Evolutionary conservation across 2,113 vertebrate genomes (phyloP), one percentile per base, ranked within the genome.

Genomic region (Riparia riparia): DNA sequence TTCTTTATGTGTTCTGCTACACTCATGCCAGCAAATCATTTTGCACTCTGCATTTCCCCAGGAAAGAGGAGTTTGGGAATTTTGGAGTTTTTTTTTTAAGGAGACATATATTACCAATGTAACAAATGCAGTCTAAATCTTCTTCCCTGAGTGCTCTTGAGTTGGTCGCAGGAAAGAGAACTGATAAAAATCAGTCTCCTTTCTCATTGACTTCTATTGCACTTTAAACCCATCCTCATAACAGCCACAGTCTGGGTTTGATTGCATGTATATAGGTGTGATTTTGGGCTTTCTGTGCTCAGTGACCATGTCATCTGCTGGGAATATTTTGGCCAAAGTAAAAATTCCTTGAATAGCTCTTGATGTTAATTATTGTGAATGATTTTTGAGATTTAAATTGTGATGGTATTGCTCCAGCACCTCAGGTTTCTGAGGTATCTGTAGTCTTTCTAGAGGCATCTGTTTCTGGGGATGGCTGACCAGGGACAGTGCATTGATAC

Each of bases 231-330:
- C 28, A 18, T 57, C 22, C 17, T 28, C 32, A 13, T 11, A 57
- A 34, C 9, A 66, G 41, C 65, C 51, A 5, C 26, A 28, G n/a
- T 29, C 29, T 56, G 45, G 12, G 6, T 49, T 82, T 65, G 26
- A 6, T 5, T 45, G 12, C 18, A 5, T 5, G 6, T 54, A 4
- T 4, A 1, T 4, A 24, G 19, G 42, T 1, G 4, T 58, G 42
- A 44, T 65, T 85, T 78, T 10, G 47, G 22, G 17, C 14, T 68
- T 68, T 25, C 17, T 82, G 22, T 45, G 34, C 20, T 68, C 26
- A 47, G 15, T 64, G 57, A 63, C 29, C 9, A 0, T 42, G 39
- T 39, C 32, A 54, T 9, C 63, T 71, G 9, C 65, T 85, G 42
- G 28, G 39, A 32, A 9, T 63, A 29, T 70, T 82, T 74, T 70